Conservation (phyloP, 2,888 invertebrate species). For the Bimastos eiseni region DNA sequence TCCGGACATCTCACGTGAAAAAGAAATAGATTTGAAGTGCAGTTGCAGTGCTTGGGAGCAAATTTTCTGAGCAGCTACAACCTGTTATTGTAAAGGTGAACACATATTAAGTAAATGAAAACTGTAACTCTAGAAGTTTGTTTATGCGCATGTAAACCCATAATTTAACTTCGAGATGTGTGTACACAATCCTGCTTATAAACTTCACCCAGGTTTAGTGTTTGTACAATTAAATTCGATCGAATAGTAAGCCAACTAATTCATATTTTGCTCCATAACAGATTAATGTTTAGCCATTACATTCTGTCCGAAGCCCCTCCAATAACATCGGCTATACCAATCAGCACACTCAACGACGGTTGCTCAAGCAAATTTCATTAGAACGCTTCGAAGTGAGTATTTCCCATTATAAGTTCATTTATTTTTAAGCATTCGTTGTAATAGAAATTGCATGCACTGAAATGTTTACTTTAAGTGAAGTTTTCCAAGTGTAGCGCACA, state of each 20-base stretch:
- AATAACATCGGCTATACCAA: not conserved
- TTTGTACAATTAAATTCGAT: not conserved
- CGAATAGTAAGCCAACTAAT: not conserved
- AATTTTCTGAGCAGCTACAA: not conserved
- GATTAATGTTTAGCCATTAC: not conserved
- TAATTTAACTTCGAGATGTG: not conserved
- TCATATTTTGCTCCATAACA: not conserved
- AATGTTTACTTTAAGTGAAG: not conserved
- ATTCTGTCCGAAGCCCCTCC: not conserved
- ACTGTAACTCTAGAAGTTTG: not conserved
- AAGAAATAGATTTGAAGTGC: not conserved
- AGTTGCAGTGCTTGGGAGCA: not conserved
- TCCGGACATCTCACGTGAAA: slow-evolving; percentile 37
- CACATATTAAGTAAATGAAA: not conserved
- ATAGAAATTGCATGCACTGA: not conserved
- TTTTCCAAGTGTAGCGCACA: not conserved
- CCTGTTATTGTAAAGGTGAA: not conserved
- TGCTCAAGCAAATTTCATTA: not conserved
- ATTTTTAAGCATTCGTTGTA: not conserved
- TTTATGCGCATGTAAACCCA: not conserved
- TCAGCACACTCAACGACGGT: not conserved
- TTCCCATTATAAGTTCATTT: not conserved
- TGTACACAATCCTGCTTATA: not conserved
- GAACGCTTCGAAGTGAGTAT: not conserved
- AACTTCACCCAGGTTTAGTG: not conserved